phyloP scores from a whole-genome alignment of 2,113 vertebrate genomes.

The Shinisaurus crocodilurus region DNA sequence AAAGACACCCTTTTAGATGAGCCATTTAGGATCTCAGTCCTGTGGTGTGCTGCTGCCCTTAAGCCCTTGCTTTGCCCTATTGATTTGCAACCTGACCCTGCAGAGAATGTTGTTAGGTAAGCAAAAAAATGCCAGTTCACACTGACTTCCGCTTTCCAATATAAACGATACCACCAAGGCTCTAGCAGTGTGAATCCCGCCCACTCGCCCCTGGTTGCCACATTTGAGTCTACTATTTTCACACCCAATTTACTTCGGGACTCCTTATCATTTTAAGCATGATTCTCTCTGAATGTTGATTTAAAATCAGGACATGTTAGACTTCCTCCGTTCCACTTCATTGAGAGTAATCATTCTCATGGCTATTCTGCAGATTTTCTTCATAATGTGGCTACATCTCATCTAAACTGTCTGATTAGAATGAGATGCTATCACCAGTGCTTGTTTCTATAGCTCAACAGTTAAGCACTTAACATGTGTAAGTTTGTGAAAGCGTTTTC shows the following conservation, averaged over 20 bases:
- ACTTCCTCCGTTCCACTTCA: constrained; percentile 1
- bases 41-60: no score
- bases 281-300: neutral
- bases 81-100: neutral
- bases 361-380: neutral
- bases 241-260: neutral
- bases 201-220: neutral
- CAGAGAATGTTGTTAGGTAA: neutral
- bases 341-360: neutral
- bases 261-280: neutral
- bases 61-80: neutral
- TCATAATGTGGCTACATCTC: neutral
- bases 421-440: neutral
- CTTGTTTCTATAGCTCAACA: neutral
- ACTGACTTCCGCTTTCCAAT: neutral
- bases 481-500: neutral
- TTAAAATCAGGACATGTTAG: constrained; percentile 3
- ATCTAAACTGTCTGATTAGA: constrained; percentile 8
- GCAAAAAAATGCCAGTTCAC: neutral
- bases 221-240: neutral
- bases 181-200: neutral
- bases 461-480: no score
- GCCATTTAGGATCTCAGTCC: neutral
- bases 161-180: neutral
- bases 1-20: neutral